Conservation (phyloP, 2,797 vertebrate genomes). For the Poecilia wingei region DNA sequence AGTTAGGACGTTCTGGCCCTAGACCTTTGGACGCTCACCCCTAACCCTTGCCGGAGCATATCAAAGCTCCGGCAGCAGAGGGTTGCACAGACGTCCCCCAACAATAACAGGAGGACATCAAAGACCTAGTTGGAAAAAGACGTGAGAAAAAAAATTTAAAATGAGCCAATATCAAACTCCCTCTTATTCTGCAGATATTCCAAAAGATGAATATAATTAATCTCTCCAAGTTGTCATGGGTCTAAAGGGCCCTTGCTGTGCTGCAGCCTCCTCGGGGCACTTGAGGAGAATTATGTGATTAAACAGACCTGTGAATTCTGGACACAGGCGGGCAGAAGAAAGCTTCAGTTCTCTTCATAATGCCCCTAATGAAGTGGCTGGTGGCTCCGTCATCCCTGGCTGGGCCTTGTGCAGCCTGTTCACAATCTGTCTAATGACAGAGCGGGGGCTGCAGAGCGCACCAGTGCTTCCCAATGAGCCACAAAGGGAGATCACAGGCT, state of each 20-base stretch:
- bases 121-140: constrained; percentile 79
- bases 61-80: constrained; percentile 81
- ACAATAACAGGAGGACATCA: constrained; percentile 84
- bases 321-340: constrained; percentile 91
- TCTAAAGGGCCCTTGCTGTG: constrained; percentile 91
- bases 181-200: constrained; percentile 79
- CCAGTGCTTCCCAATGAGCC: constrained; percentile 96
- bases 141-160: constrained; percentile 64
- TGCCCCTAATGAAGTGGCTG: constrained; percentile 97
- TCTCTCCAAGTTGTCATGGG: constrained; percentile 92
- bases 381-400: constrained; percentile 95
- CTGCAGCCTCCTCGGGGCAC: constrained; percentile 89
- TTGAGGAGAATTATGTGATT: constrained; percentile 96
- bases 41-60: constrained; percentile 79
- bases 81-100: constrained; percentile 77
- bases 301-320: constrained; percentile 96
- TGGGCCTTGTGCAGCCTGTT: constrained; percentile 96
- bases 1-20: constrained; percentile 80
- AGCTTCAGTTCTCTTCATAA: constrained; percentile 90
- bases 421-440: constrained; percentile 97
- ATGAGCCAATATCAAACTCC: constrained; percentile 83
- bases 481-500: constrained; percentile 96
- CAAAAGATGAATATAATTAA: constrained; percentile 93
- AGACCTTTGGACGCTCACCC: constrained; percentile 83
- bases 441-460: constrained; percentile 93